A percentile compares a stretch with the other conserved stretches of the same genome.
Conservation (phyloP, 2,113 vertebrate species). For the Oxygymnocypris stewartii region DNA sequence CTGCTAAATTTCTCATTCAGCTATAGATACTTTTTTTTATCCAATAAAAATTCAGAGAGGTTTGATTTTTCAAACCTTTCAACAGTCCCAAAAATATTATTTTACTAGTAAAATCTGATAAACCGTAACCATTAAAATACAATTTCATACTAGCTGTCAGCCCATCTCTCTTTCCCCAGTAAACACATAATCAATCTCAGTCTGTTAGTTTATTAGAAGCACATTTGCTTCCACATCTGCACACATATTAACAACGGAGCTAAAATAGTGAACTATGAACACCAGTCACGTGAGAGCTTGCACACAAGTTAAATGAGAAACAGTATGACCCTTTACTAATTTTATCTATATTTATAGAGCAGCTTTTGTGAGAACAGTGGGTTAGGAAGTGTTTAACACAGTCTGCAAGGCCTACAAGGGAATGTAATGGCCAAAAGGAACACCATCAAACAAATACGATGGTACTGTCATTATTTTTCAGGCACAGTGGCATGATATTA, state of each 20-base stretch:
- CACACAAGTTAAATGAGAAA: conserved; percentile 3
- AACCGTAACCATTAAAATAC: neutral
- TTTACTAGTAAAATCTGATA: neutral
- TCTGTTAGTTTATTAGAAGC: conserved; percentile 30
- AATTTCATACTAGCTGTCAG: neutral
- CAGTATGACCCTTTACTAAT: neutral
- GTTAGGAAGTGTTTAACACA: neutral
- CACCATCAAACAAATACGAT: neutral
- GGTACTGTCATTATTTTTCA: neutral
- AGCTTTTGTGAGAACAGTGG: neutral
- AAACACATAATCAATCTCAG: conserved; percentile 16
- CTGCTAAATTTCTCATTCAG: neutral
- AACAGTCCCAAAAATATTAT: neutral
- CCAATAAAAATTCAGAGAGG: neutral
- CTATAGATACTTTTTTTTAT: neutral
- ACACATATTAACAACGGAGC: neutral
- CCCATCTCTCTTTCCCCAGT: neutral
- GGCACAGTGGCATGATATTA: neutral
- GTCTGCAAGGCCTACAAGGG: neutral
- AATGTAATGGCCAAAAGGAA: neutral
- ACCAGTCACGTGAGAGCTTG: neutral
- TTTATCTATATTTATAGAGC: neutral
- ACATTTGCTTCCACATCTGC: conserved; percentile 25
- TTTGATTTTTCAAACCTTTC: no score
- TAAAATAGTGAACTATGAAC: conserved; percentile 2